Conservation (phyloP, 2,797 vertebrate genomes). For the Urocyon cinereoargenteus region DNA sequence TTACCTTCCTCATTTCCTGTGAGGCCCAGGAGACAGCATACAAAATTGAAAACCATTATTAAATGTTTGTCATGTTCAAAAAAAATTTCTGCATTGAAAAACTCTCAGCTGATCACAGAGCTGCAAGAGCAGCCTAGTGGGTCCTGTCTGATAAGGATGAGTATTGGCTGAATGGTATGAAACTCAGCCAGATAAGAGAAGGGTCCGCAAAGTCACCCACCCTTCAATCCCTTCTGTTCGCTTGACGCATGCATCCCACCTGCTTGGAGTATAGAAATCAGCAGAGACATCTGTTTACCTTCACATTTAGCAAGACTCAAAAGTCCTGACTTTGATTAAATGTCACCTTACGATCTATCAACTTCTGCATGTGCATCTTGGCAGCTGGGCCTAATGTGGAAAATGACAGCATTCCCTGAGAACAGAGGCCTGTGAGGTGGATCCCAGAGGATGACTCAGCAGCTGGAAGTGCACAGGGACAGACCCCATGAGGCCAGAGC, state of each 20-base stretch:
- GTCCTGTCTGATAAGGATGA: background rate
- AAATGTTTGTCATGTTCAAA: conserved; percentile 57
- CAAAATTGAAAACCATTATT: conserved; percentile 58
- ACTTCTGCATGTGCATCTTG: background rate
- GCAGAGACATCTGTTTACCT: conserved; percentile 59
- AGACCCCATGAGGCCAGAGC: background rate
- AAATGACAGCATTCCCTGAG: background rate
- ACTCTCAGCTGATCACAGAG: background rate
- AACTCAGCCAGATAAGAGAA: background rate
- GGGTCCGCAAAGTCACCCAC: background rate
- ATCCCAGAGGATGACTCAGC: background rate
- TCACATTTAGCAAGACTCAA: conserved; percentile 47
- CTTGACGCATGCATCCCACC: background rate
- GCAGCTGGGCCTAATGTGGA: background rate
- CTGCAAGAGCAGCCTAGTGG: background rate
- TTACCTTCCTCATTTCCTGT: conserved; percentile 35
- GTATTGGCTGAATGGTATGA: background rate
- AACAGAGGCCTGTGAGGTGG: background rate
- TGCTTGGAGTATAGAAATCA: background rate
- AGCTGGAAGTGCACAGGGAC: background rate
- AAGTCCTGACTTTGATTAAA: conserved; percentile 61
- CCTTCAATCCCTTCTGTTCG: background rate
- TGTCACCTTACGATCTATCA: background rate
- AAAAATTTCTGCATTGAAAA: background rate
- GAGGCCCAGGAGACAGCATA: background rate